phyloP scores from a whole-genome alignment of 2,113 vertebrate genomes.

The Percina caprodes region DNA sequence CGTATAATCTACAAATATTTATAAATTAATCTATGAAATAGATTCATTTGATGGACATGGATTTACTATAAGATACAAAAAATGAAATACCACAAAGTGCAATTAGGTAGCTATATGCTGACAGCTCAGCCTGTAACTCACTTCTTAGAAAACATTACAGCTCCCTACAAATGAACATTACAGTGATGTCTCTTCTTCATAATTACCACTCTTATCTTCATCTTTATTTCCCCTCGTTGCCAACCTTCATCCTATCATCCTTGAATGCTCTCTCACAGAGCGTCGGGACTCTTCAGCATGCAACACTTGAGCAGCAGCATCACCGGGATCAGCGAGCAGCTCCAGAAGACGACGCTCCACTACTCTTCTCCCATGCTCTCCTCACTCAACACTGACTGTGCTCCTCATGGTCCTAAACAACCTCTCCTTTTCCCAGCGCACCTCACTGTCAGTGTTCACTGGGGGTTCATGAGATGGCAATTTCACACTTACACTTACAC shows the following conservation, averaged over 20 bases:
- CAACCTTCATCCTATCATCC: conserved; percentile 52
- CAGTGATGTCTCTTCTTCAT: conserved; percentile 41
- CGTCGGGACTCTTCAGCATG: conserved; percentile 35
- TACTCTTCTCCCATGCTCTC: conserved; percentile 43
- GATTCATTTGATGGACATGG: too few relatives aligned
- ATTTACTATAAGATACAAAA: too few relatives aligned
- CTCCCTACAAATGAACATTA: conserved; percentile 18
- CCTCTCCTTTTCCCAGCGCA: accelerated
- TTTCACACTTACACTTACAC: neutral
- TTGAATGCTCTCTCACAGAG: conserved; percentile 10
- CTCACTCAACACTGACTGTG: conserved; percentile 10
- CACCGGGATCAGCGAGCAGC: conserved; percentile 25
- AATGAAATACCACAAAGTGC: conserved; percentile 16
- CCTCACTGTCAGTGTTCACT: neutral
- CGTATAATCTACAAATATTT: too few relatives aligned
- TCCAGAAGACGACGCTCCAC: conserved; percentile 39
- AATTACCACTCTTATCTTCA: conserved; percentile 80
- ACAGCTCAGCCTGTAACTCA: conserved; percentile 37
- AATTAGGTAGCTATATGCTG: conserved; percentile 17
- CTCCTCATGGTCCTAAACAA: conserved; percentile 76
- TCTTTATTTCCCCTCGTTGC: conserved; percentile 59
- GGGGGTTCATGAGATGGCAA: conserved; percentile 6
- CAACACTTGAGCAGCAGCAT: conserved; percentile 54
- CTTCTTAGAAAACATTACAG: conserved; percentile 35
- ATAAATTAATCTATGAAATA: too few relatives aligned